Conservation (phyloP, 2,797 vertebrate species). For the Lagocephalus sceleratus region DNA sequence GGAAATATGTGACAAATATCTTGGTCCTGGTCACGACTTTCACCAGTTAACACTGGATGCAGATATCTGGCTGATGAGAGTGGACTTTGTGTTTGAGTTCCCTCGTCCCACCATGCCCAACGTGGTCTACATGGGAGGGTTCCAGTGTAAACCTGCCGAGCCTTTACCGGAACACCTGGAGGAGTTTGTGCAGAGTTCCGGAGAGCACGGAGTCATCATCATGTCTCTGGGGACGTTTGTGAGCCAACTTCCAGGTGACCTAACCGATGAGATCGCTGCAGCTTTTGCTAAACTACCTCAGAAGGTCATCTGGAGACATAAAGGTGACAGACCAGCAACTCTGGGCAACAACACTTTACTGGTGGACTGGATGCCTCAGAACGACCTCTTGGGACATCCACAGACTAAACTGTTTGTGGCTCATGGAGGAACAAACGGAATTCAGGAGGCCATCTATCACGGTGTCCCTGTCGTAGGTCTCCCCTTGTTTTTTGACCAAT, state of each 20-base stretch:
- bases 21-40: slow-evolving; percentile 49
- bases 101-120: slow-evolving; percentile 79
- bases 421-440: slow-evolving; percentile 72
- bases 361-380: slow-evolving; percentile 74
- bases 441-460: slow-evolving; percentile 70
- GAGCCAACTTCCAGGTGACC: slow-evolving; percentile 46
- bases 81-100: slow-evolving; percentile 73
- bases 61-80: slow-evolving; percentile 74
- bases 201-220: slow-evolving; percentile 72
- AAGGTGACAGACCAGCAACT: slow-evolving; percentile 50
- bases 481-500: slow-evolving; percentile 66
- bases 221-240: slow-evolving; percentile 74
- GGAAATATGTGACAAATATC: slow-evolving; percentile 43
- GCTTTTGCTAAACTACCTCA: slow-evolving; percentile 68
- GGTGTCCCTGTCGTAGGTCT: slow-evolving; percentile 54
- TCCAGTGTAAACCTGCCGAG: slow-evolving; percentile 70
- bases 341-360: slow-evolving; percentile 72
- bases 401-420: slow-evolving; percentile 66
- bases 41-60: slow-evolving; percentile 41
- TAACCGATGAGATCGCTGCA: slow-evolving; percentile 58
- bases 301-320: slow-evolving; percentile 72
- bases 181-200: slow-evolving; percentile 69
- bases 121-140: slow-evolving; percentile 71
- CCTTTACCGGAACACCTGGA: slow-evolving; percentile 67
- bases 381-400: slow-evolving; percentile 72